A percentile compares a stretch with the other conserved stretches of the same genome.
Evolutionary conservation across 2,797 vertebrate species (phyloP).

Genomic region (Chloroceryle amazona): DNA sequence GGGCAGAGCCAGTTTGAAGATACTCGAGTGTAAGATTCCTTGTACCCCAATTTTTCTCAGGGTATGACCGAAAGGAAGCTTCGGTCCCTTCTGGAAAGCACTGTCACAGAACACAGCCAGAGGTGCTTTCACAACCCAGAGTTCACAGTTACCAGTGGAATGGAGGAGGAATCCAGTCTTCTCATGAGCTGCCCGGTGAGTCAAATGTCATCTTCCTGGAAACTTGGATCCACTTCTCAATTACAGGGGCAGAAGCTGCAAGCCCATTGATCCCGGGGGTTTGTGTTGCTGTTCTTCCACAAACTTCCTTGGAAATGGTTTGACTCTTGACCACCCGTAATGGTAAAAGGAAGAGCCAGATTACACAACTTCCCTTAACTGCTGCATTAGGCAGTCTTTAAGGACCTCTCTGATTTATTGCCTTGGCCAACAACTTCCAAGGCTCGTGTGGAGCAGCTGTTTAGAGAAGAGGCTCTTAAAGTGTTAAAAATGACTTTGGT

Average conservation of each 20-base stretch:
- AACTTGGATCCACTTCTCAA: accelerated
- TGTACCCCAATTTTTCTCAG: background rate
- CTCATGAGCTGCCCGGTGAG: slow-evolving; percentile 91
- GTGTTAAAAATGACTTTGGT: background rate
- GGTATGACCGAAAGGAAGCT: slow-evolving; percentile 83
- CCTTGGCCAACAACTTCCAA: background rate
- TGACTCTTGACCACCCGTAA: background rate
- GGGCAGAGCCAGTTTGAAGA: background rate
- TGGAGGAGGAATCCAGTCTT: slow-evolving; percentile 82
- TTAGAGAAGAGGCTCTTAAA: background rate
- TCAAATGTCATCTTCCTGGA: background rate
- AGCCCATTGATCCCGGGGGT: accelerated
- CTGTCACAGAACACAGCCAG: slow-evolving; percentile 85
- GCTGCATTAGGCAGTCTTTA: background rate
- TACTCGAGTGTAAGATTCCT: accelerated
- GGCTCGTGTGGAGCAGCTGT: background rate
- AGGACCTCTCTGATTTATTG: no score
- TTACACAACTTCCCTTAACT: background rate
- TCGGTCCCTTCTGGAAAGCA: slow-evolving; percentile 81
- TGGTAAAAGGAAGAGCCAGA: background rate
- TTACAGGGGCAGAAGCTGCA: background rate
- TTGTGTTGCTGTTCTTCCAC: background rate
- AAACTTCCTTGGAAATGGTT: background rate
- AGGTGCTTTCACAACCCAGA: slow-evolving; percentile 84
- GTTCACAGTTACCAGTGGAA: slow-evolving; percentile 86